These are phyloP conservation scores for Caenorhabditis angaria DNA, from an alignment of 2,888 invertebrate species.

Conservation along the genomic window DNA sequence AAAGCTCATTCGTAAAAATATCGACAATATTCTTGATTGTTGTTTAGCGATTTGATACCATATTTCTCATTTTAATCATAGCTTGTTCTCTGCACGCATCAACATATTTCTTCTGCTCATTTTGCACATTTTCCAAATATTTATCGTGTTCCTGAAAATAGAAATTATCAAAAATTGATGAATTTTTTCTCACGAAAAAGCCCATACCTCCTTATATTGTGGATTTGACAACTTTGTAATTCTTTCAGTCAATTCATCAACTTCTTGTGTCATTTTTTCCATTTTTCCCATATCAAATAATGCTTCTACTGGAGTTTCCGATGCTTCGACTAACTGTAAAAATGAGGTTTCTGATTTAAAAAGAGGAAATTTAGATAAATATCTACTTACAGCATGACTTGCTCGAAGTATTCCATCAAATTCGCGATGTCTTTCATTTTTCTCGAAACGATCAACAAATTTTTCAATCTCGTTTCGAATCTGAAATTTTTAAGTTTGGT, in stretches of 20 bases:
- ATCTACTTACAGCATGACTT: slow-evolving; percentile 46
- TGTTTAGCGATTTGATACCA: slow-evolving; percentile 30
- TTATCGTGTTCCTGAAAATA: slow-evolving; percentile 46
- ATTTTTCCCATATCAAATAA: slow-evolving; percentile 52
- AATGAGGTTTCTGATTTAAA: not conserved
- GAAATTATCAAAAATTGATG: not conserved
- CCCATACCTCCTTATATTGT: slow-evolving; percentile 31
- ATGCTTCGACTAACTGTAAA: slow-evolving; percentile 53
- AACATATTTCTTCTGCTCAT: slow-evolving; percentile 48
- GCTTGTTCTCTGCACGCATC: slow-evolving; percentile 49
- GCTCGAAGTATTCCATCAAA: slow-evolving; percentile 59
- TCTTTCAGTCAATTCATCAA: slow-evolving; percentile 35
- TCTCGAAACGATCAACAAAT: slow-evolving; percentile 55
- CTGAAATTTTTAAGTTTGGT: slow-evolving; percentile 14
- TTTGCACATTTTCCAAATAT: slow-evolving; percentile 37
- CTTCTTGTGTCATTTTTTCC: slow-evolving; percentile 34
- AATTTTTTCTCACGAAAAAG: no score
- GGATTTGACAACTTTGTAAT: slow-evolving; percentile 37
- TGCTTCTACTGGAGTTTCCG: slow-evolving; percentile 52
- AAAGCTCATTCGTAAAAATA: not conserved
- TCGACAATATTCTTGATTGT: not conserved
- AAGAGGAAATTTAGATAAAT: no score
- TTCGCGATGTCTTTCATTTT: slow-evolving; percentile 55
- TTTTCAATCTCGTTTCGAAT: slow-evolving; percentile 42
- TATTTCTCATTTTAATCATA: slow-evolving; percentile 44